A percentile compares a stretch with the other conserved stretches of the same genome.
Conservation (phyloP, 2,113 vertebrate species). For the Xiphorhynchus elegans region DNA sequence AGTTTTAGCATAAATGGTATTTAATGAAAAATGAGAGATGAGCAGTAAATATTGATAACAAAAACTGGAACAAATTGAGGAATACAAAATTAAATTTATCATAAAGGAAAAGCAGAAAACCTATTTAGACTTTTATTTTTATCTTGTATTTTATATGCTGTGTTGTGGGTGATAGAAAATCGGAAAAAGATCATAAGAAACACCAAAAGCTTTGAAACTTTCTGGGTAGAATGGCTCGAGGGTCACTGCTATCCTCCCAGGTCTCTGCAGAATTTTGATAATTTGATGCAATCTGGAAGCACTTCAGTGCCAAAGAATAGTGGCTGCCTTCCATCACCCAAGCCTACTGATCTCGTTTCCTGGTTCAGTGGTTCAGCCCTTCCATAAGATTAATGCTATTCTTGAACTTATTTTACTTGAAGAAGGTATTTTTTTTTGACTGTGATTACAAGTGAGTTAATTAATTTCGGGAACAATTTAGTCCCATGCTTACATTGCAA, state of each 20-base stretch:
- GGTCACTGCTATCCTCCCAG: neutral
- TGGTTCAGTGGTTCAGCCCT: neutral
- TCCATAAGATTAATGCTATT: neutral
- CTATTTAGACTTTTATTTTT: neutral
- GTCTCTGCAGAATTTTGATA: neutral
- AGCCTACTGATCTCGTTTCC: neutral
- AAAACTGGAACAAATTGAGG: neutral
- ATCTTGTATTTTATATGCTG: neutral
- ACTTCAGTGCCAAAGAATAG: slow-evolving; percentile 25
- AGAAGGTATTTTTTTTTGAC: neutral
- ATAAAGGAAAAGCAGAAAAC: neutral
- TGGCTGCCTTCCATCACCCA: neutral
- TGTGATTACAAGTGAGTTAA: neutral
- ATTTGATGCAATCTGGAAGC: slow-evolving; percentile 53
- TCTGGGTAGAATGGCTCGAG: neutral
- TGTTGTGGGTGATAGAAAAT: neutral
- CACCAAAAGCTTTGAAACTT: neutral
- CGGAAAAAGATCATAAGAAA: neutral
- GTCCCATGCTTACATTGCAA: neutral
- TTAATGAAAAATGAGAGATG: slow-evolving; percentile 28
- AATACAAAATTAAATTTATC: neutral
- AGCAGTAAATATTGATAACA: slow-evolving; percentile 30
- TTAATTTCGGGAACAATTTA: neutral
- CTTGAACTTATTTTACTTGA: neutral
- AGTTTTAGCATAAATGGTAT: slow-evolving; percentile 4